These are phyloP conservation scores for Sebastes variabilis DNA, from an alignment of 2,797 vertebrate genomes.

Conservation along the genomic window DNA sequence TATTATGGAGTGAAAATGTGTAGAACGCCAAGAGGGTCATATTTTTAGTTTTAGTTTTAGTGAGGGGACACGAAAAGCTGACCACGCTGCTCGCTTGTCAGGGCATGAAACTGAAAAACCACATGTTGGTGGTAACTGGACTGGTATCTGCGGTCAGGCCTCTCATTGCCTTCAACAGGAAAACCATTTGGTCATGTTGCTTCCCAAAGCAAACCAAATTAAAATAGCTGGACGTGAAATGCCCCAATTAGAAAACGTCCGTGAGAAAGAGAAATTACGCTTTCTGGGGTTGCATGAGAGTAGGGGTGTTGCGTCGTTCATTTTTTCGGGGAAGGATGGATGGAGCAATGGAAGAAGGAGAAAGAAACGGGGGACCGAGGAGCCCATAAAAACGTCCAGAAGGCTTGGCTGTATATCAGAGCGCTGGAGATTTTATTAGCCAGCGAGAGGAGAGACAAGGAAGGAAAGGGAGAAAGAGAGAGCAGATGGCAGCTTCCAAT, in stretches of 20 bases:
- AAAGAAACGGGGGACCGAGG: conserved; percentile 55
- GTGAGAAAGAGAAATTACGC: conserved; percentile 30
- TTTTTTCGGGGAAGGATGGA: conserved; percentile 22
- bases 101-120: conserved; percentile 60
- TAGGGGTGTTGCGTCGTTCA: conserved; percentile 37
- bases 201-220: conserved; percentile 70
- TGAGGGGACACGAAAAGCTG: conserved; percentile 21
- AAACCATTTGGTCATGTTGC: conserved; percentile 48
- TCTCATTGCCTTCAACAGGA: conserved; percentile 49
- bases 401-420: conserved; percentile 76
- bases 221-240: conserved; percentile 55
- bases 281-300: conserved; percentile 45
- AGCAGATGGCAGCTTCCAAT: conserved; percentile 54
- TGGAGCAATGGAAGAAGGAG: conserved; percentile 50
- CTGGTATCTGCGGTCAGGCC: conserved; percentile 38
- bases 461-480: conserved; percentile 38
- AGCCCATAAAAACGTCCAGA: conserved; percentile 76
- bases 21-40: background rate
- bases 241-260: conserved; percentile 31
- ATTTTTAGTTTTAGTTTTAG: conserved; percentile 18
- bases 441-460: conserved; percentile 54
- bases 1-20: conserved; percentile 2
- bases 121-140: conserved; percentile 44
- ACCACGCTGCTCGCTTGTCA: conserved; percentile 26
- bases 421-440: conserved; percentile 70